phyloP scores from a whole-genome alignment of 2,888 invertebrate species.

The Scaptomyza caliginosa region DNA sequence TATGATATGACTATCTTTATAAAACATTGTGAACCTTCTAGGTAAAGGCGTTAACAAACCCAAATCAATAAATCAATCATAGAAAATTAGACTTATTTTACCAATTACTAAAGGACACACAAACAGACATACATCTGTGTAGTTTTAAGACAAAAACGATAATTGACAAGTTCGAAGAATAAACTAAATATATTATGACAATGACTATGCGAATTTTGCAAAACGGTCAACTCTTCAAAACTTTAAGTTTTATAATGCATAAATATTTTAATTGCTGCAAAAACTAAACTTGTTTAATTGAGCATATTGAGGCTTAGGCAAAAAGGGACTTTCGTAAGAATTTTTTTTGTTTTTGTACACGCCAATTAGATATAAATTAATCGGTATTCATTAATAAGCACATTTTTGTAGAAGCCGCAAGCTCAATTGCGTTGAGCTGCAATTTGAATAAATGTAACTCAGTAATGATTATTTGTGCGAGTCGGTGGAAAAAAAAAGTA shows the following conservation, averaged over 20 bases:
- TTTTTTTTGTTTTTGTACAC: constrained; percentile 26
- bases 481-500: constrained; percentile 35
- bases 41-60: neutral
- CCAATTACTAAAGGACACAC: constrained; percentile 17
- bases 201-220: neutral
- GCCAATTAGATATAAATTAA: constrained; percentile 68
- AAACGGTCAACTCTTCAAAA: neutral
- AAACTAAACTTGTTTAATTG: constrained; percentile 13
- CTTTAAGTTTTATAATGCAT: neutral
- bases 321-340: constrained; percentile 1
- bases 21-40: too few relatives aligned
- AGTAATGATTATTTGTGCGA: constrained; percentile 56
- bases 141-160: neutral
- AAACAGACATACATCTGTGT: too few relatives aligned
- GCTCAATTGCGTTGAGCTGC: constrained; percentile 29
- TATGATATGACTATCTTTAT: neutral
- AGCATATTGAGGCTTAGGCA: neutral
- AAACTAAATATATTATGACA: constrained; percentile 35
- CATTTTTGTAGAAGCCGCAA: constrained; percentile 25
- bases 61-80: constrained; percentile 8
- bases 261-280: constrained; percentile 22
- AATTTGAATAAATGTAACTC: constrained; percentile 63
- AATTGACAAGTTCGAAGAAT: constrained; percentile 2
- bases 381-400: constrained; percentile 65
- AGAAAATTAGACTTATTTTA: constrained; percentile 10